Evolutionary conservation across 2,113 vertebrate genomes (phyloP).

Genomic region (Myrmophylax atrothorax): DNA sequence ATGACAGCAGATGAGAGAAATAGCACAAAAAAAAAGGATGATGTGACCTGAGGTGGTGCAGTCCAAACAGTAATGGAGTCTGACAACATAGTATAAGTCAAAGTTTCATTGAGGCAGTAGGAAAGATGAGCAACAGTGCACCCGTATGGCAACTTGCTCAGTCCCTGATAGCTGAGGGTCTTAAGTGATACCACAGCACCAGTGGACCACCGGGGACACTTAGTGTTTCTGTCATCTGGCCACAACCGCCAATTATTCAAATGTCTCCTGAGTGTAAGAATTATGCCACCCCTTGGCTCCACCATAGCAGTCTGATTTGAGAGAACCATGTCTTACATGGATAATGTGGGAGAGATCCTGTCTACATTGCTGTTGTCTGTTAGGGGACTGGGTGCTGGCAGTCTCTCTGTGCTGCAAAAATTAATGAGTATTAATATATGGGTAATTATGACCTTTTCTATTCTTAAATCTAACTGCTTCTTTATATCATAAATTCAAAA

Average conservation of each 20-base stretch:
- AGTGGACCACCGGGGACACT: not conserved
- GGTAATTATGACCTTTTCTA: not conserved
- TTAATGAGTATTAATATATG: not conserved
- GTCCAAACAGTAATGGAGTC: not conserved
- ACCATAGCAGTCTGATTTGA: not conserved
- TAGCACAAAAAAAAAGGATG: not conserved
- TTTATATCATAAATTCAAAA: not conserved
- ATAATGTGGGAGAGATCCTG: not conserved
- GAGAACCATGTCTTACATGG: no score
- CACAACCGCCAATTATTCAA: not conserved
- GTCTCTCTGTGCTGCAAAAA: accelerated
- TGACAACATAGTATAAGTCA: not conserved
- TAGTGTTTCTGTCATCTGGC: not conserved
- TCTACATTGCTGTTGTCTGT: not conserved
- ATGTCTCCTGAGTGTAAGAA: not conserved
- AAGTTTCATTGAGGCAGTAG: not conserved
- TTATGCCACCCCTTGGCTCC: not conserved
- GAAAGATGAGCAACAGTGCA: not conserved
- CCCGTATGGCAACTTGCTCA: not conserved
- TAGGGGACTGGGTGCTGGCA: not conserved
- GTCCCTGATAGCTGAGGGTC: no score
- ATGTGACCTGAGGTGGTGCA: not conserved
- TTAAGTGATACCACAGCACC: not conserved
- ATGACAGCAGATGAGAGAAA: not conserved
- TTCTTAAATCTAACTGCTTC: not conserved